Evolutionary conservation across 2,888 invertebrate species (phyloP).

Genomic region (Hirtodrosophila alboralis): DNA sequence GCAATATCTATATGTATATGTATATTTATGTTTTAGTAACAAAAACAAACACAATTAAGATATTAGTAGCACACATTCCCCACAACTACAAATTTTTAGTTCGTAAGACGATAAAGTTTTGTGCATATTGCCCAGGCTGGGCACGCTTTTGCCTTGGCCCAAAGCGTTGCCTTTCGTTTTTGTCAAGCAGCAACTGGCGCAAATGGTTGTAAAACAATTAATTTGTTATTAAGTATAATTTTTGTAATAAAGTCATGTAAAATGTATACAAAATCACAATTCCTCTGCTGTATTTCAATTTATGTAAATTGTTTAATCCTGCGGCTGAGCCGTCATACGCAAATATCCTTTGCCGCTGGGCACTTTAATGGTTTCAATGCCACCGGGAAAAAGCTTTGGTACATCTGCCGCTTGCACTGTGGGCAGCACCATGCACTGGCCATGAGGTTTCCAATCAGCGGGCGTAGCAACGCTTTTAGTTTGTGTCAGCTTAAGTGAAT

Average conservation of each 20-base stretch:
- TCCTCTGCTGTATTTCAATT: slow-evolving; percentile 1
- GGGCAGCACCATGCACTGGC: slow-evolving; percentile 95
- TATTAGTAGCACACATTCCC: slow-evolving; percentile 53
- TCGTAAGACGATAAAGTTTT: slow-evolving; percentile 58
- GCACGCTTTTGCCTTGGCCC: slow-evolving; percentile 41
- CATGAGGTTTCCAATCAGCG: slow-evolving; percentile 94
- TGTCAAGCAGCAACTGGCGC: slow-evolving; percentile 20
- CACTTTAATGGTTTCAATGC: slow-evolving; percentile 88
- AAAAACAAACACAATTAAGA: slow-evolving; percentile 18
- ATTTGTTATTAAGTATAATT: slow-evolving; percentile 66
- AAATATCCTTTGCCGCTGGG: slow-evolving; percentile 95
- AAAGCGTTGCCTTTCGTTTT: slow-evolving; percentile 33
- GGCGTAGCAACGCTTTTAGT: slow-evolving; percentile 95
- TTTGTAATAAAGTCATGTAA: slow-evolving; percentile 67
- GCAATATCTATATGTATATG: slow-evolving; percentile 61
- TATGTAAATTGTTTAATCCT: slow-evolving; percentile 4
- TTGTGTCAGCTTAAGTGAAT: slow-evolving; percentile 95
- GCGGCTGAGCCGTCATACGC: slow-evolving; percentile 87
- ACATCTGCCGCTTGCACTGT: slow-evolving; percentile 89
- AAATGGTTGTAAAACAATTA: slow-evolving; percentile 63
- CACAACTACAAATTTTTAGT: slow-evolving; percentile 54
- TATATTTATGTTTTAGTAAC: slow-evolving; percentile 54
- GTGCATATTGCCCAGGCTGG: slow-evolving; percentile 33
- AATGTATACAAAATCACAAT: slow-evolving; percentile 34
- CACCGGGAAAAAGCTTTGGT: slow-evolving; percentile 88